A percentile compares a stretch with the other conserved stretches of the same genome.
These are phyloP conservation scores for Myotis lucifugus DNA, from an alignment of 2,113 vertebrate genomes.

Conservation along the genomic window DNA sequence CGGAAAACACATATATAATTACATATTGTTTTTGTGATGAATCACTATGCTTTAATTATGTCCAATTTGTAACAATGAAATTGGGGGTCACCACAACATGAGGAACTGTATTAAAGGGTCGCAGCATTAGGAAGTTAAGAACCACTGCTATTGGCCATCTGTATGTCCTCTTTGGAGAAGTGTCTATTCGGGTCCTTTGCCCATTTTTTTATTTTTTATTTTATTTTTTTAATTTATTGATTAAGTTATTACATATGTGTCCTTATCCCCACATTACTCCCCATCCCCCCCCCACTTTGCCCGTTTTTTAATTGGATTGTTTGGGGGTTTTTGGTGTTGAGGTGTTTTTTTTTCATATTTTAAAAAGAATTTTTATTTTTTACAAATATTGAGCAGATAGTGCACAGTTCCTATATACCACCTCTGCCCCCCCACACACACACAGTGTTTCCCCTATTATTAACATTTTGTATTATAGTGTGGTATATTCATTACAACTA, in stretches of 20 bases:
- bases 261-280: too few species aligned
- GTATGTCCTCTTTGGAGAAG: background rate
- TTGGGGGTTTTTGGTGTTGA: background rate
- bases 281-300: too few species aligned
- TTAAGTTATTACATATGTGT: too few species aligned
- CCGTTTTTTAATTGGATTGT: background rate
- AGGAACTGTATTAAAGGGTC: too few species aligned
- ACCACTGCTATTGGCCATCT: background rate
- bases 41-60: too few species aligned
- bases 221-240: too few species aligned
- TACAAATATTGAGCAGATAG: background rate
- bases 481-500: background rate
- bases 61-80: too few species aligned
- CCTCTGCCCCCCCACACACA: background rate
- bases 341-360: background rate
- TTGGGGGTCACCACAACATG: too few species aligned
- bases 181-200: background rate
- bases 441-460: background rate
- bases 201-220: background rate
- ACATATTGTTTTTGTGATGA: too few species aligned
- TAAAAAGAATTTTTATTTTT: slow-evolving; percentile 3
- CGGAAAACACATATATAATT: too few species aligned
- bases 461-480: background rate
- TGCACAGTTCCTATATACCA: background rate
- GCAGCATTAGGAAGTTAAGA: too few species aligned